Conservation (phyloP, 2,888 invertebrate species). For the Gymnocheta viridis region DNA sequence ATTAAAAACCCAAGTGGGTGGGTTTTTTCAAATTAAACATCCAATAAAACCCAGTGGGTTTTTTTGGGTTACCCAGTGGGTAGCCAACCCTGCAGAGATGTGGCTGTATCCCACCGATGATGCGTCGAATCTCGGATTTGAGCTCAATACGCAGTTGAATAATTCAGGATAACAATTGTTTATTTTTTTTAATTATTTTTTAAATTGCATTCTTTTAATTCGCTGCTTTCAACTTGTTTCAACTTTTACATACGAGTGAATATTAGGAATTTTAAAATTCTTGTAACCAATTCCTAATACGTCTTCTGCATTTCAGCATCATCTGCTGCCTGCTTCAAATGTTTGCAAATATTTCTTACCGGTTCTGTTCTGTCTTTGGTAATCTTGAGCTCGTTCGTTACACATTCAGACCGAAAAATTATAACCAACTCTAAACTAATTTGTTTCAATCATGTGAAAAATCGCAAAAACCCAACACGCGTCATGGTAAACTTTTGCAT, state of each 20-base stretch:
- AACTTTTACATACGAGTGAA: constrained; percentile 31
- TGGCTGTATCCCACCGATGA: no score
- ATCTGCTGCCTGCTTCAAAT: neutral
- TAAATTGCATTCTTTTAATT: constrained; percentile 3
- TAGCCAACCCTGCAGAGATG: no score
- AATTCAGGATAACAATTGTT: no score
- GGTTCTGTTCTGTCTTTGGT: constrained; percentile 1
- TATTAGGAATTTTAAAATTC: constrained; percentile 32
- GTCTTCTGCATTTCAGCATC: neutral
- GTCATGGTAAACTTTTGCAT: constrained; percentile 36
- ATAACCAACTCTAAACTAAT: constrained; percentile 59
- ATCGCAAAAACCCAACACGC: constrained; percentile 48
- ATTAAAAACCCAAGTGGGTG: no score
- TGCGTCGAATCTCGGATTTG: no score
- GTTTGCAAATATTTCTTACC: constrained; percentile 28
- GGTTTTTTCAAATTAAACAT: no score
- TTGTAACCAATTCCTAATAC: constrained; percentile 30
- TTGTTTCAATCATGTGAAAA: constrained; percentile 64
- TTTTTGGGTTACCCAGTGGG: no score
- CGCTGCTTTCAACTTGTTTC: neutral
- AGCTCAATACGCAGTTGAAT: no score
- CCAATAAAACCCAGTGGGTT: no score
- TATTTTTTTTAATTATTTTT: no score
- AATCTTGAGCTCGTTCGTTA: neutral
- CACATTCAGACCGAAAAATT: constrained; percentile 21